Conservation (phyloP, 2,797 vertebrate species). For the Nothura maculosa region DNA sequence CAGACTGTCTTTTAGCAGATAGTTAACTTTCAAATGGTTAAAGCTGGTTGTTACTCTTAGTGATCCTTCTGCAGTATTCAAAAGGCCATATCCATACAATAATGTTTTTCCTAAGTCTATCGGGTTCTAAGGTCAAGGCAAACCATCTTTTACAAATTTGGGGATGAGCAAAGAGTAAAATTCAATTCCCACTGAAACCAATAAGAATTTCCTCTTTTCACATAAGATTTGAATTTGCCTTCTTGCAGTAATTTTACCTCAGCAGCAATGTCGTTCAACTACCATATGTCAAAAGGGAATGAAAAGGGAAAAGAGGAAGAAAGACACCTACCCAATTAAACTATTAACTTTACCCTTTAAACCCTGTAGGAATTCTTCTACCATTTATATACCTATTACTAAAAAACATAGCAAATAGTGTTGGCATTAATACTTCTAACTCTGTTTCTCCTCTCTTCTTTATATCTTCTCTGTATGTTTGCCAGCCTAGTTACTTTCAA, state of each 20-base stretch:
- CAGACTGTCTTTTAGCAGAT: background rate
- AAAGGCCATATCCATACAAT: conserved; percentile 3
- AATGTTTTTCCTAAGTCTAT: conserved; percentile 32
- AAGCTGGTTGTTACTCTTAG: background rate
- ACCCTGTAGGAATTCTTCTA: background rate
- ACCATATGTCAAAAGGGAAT: background rate
- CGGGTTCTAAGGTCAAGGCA: background rate
- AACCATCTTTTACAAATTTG: background rate
- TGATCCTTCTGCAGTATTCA: background rate
- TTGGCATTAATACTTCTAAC: background rate
- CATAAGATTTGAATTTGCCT: background rate
- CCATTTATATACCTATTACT: background rate
- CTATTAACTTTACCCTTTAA: conserved; percentile 14
- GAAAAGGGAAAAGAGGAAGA: conserved; percentile 1
- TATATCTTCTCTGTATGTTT: background rate
- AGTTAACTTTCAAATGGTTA: background rate
- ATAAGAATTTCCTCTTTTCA: background rate
- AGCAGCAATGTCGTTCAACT: background rate
- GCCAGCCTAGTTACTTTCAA: background rate
- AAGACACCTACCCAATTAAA: background rate
- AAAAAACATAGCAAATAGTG: background rate
- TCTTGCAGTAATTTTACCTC: background rate
- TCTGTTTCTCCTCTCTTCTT: background rate
- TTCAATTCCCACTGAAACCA: background rate
- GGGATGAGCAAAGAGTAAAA: background rate